Evolutionary conservation across 2,113 vertebrate genomes (phyloP).

Genomic region (Pterophyllum scalare): DNA sequence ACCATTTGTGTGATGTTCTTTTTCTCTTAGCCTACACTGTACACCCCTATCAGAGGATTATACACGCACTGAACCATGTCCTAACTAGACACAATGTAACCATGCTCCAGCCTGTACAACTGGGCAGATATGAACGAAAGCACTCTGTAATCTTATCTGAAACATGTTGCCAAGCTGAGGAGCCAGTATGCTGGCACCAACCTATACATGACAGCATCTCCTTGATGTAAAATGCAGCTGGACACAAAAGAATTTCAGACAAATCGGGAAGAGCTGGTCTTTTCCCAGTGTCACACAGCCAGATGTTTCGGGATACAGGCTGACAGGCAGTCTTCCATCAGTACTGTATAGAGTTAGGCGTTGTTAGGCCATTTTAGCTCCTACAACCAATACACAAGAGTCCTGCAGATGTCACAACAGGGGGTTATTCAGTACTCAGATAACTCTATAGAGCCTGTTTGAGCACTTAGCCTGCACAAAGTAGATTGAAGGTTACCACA

Average conservation of each 20-base stretch:
- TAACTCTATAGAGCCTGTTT: background rate
- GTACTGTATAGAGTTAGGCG: background rate
- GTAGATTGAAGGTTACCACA: conserved; percentile 38
- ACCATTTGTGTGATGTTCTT: conserved; percentile 58
- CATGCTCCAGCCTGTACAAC: conserved; percentile 31
- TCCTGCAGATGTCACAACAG: background rate
- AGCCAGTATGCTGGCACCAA: conserved; percentile 61
- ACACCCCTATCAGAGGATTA: conserved; percentile 63
- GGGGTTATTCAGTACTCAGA: conserved; percentile 9
- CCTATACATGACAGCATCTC: conserved; percentile 20
- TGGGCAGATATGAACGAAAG: conserved; percentile 48
- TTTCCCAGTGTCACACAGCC: conserved; percentile 26
- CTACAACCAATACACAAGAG: background rate
- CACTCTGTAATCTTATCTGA: conserved; percentile 67
- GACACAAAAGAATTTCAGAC: conserved; percentile 32
- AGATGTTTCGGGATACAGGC: conserved; percentile 29
- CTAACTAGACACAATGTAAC: conserved; percentile 65
- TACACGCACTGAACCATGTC: conserved; percentile 39
- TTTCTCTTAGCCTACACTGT: conserved; percentile 56
- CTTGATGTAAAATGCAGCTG: conserved; percentile 60
- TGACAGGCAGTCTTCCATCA: conserved; percentile 1
- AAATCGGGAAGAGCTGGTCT: conserved; percentile 7
- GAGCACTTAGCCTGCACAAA: conserved; percentile 8
- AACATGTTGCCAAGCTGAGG: conserved; percentile 51
- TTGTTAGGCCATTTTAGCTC: conserved; percentile 14